Evolutionary conservation across 2,113 vertebrate species (phyloP), one percentile per base, ranked within the genome.

Genomic region (Ranitomeya variabilis): DNA sequence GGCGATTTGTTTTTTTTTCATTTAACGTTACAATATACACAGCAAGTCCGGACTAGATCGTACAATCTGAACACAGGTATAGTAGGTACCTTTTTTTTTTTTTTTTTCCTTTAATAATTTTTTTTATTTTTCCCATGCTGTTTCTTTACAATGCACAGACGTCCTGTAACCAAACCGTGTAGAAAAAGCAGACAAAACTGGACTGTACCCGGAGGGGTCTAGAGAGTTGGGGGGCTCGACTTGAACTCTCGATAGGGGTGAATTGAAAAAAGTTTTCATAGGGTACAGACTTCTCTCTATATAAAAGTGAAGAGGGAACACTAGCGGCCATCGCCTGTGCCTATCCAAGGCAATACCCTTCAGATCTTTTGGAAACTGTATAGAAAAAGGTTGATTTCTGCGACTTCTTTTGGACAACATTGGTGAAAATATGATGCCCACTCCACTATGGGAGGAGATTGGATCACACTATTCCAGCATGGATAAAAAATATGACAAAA

Each of bases 21-120:
- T 96, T 96, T 96, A 96, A 97, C 97, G 97, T 98, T 99, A 97
- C 97, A 98, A 99, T 99, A 99, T 98, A 99, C 98, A 99, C 97
- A 99, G 98, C 97, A 99, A 99, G 97, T 99, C 97, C 97, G 98
- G 97, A 99, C 97, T 98, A 98, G 97, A 97, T 98, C 97, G 97
- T 99, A 99, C 97, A 98, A 99, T 99, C 98, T 97, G 97, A 97
- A 99, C 97, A 99, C 97, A 99, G 96, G 97, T 97, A 97, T 31
- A 31, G 26, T 97, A 97, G 64, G 82, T 97, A 97, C 96, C 97
- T 97, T 98, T 90, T 64, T 95, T 76, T 76, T 74, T 74, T 76
- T 90, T 64, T 95, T 76, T 76, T 74, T 74, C 51, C 16, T 26
- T 4, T n/a, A n/a, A 7, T 37, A 5, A 15, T 15, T 8, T 45